A percentile compares a stretch with the other conserved stretches of the same genome.
Evolutionary conservation across 2,113 vertebrate species (phyloP).

Genomic region (Takifugu bimaculatus): DNA sequence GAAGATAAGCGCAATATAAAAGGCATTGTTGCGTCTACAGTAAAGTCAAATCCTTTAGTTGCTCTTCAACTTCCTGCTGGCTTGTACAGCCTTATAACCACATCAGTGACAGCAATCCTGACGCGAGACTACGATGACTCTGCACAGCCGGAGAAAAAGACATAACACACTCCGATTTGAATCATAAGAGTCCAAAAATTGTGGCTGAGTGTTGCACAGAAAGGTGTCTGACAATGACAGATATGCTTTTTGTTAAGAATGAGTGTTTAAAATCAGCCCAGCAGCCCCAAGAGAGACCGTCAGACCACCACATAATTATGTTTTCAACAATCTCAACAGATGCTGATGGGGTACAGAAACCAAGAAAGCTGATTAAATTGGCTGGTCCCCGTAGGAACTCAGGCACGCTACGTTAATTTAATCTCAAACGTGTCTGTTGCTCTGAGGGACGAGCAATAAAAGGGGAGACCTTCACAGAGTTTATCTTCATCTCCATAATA

Average conservation of each 20-base stretch:
- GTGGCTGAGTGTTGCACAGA: no score
- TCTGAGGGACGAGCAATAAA: background rate
- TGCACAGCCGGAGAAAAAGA: no score
- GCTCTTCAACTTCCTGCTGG: conserved; percentile 19
- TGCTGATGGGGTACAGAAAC: background rate
- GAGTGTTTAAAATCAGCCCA: background rate
- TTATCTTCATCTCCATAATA: background rate
- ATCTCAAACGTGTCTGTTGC: background rate
- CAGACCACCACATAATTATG: background rate
- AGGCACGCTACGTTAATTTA: background rate
- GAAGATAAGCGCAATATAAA: conserved; percentile 33
- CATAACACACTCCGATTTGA: no score
- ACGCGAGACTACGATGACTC: no score
- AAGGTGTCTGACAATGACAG: no score
- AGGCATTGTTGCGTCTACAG: conserved; percentile 29
- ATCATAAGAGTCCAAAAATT: no score
- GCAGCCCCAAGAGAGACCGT: background rate
- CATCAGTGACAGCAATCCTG: background rate
- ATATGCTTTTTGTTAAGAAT: no score
- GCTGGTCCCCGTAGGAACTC: background rate
- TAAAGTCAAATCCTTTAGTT: background rate
- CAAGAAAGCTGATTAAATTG: background rate
- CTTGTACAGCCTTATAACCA: conserved; percentile 5
- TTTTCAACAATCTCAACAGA: background rate
- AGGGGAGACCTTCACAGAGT: background rate